These are phyloP conservation scores for Drosophila nannoptera DNA, from an alignment of 1,140 invertebrate genomes.

Conservation along the genomic window DNA sequence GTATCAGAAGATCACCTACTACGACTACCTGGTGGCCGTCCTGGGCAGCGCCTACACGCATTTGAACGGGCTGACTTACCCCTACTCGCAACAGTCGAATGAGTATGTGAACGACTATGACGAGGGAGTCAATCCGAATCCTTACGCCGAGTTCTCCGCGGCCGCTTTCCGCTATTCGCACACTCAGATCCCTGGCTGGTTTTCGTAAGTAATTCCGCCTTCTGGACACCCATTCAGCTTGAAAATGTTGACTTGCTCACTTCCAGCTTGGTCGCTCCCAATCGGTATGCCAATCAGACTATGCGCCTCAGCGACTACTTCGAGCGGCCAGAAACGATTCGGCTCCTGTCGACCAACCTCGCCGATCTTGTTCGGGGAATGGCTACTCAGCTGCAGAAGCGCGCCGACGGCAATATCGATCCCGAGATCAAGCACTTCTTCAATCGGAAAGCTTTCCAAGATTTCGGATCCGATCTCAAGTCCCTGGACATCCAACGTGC, in stretches of 20 bases:
- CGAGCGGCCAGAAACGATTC: slow-evolving; percentile 80
- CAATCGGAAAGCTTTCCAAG: slow-evolving; percentile 82
- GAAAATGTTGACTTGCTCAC: slow-evolving; percentile 4
- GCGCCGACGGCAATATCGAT: slow-evolving; percentile 85
- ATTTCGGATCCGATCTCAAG: slow-evolving; percentile 83
- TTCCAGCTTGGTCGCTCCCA: slow-evolving; percentile 83
- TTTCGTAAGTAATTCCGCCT: slow-evolving; percentile 82
- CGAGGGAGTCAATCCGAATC: slow-evolving; percentile 85
- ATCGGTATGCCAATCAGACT: slow-evolving; percentile 81
- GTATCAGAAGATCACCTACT: slow-evolving; percentile 90
- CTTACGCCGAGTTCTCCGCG: slow-evolving; percentile 90
- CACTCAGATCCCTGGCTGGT: slow-evolving; percentile 86
- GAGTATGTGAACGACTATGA: slow-evolving; percentile 93
- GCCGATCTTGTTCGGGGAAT: slow-evolving; percentile 86
- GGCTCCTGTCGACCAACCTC: slow-evolving; percentile 82
- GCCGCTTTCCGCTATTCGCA: slow-evolving; percentile 93
- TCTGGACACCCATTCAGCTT: not conserved
- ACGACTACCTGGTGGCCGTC: slow-evolving; percentile 91
- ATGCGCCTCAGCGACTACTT: slow-evolving; percentile 88
- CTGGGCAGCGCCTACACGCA: slow-evolving; percentile 84
- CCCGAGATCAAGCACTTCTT: slow-evolving; percentile 89
- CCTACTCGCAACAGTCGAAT: slow-evolving; percentile 80
- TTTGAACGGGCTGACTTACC: slow-evolving; percentile 83
- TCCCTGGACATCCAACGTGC: slow-evolving; percentile 92
- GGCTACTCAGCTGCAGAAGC: slow-evolving; percentile 84